Percentiles rank a stretch among this genome's conserved stretches.
phyloP scores from a whole-genome alignment of 2,888 invertebrate genomes.

The Cantharis rustica region DNA sequence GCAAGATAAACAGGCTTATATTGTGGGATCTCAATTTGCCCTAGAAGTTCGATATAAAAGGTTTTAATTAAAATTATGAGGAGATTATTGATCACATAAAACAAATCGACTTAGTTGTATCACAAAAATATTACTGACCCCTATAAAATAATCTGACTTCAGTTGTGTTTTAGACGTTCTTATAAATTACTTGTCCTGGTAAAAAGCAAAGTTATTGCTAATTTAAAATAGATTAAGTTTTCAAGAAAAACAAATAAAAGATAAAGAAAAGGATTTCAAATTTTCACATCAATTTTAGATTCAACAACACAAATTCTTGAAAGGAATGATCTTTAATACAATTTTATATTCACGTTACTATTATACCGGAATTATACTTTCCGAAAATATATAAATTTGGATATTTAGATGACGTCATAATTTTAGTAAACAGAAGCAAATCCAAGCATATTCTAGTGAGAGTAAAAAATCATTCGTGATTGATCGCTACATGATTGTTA shows the following conservation, averaged over 20 bases:
- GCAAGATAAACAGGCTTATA: not conserved
- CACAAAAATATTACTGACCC: not conserved
- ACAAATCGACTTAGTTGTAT: not conserved
- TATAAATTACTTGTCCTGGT: not conserved
- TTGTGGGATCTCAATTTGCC: not conserved
- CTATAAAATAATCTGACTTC: not conserved
- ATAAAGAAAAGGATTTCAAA: not conserved
- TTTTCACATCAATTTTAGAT: not conserved
- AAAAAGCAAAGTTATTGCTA: not conserved
- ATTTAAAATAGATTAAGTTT: not conserved
- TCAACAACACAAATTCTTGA: not conserved
- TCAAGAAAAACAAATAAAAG: not conserved
- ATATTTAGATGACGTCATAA: not conserved
- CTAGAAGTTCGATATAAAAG: not conserved
- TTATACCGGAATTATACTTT: not conserved
- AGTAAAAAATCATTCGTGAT: not conserved
- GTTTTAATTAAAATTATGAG: not conserved
- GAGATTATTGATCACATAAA: not conserved
- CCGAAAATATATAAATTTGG: not conserved
- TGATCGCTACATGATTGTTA: not conserved
- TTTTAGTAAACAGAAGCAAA: not conserved
- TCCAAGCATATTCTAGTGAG: not conserved
- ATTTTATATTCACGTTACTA: not conserved
- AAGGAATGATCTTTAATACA: not conserved
- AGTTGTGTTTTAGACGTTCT: not conserved